Conservation (phyloP, 2,113 vertebrate species). For the Toxostoma redivivum region DNA sequence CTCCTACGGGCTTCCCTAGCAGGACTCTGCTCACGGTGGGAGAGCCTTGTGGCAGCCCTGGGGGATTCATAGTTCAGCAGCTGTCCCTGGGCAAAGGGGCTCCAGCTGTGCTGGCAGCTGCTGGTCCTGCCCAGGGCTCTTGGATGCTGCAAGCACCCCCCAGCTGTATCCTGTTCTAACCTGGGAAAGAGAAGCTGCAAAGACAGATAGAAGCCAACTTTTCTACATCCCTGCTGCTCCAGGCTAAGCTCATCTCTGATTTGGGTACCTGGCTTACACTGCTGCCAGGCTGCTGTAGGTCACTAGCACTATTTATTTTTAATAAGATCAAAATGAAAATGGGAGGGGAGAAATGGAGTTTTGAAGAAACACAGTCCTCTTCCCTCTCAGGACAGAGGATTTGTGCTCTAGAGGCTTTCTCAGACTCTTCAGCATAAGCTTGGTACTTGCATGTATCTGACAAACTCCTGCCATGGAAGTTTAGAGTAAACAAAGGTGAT, state of each 20-base stretch:
- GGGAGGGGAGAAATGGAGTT: neutral
- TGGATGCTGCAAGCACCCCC: neutral
- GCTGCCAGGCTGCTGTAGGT: neutral
- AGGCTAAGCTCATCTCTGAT: neutral
- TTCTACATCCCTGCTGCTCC: neutral
- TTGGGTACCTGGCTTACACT: neutral
- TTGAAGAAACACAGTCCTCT: neutral
- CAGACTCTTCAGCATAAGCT: neutral
- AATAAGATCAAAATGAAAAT: neutral
- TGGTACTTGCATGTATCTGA: neutral
- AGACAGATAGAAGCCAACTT: neutral
- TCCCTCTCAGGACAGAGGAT: neutral
- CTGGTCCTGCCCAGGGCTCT: neutral
- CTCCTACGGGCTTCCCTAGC: neutral
- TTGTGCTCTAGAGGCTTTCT: neutral
- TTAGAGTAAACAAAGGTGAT: neutral
- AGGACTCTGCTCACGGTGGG: neutral
- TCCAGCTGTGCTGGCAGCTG: neutral
- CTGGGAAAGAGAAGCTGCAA: neutral
- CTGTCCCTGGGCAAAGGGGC: neutral
- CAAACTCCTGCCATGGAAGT: neutral
- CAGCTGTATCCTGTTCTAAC: neutral
- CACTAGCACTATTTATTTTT: neutral
- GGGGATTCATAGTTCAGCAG: rapidly evolving
- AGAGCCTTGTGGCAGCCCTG: neutral